These are phyloP conservation scores for Stigmatopora nigra DNA, from an alignment of 2,113 vertebrate species.

Conservation along the genomic window DNA sequence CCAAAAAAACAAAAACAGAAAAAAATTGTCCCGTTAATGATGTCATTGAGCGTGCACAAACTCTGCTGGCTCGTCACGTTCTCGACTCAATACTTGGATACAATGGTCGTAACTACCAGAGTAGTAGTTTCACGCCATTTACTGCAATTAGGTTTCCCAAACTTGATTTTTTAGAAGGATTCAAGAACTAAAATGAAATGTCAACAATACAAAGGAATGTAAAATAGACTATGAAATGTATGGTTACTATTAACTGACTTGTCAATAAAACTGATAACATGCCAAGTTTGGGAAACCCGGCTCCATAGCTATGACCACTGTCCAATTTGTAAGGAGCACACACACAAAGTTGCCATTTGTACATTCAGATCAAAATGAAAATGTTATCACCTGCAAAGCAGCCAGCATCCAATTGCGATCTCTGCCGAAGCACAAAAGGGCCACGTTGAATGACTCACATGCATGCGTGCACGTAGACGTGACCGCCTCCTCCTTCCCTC, in stretches of 20 bases:
- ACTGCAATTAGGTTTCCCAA: background rate
- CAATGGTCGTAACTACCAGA: constrained; percentile 45
- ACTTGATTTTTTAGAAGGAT: background rate
- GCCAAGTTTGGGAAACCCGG: background rate
- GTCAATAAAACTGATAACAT: background rate
- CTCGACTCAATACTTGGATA: constrained; percentile 47
- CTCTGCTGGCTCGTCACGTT: constrained; percentile 40
- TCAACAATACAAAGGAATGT: too few species aligned
- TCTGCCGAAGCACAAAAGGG: constrained; percentile 70
- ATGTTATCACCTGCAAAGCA: constrained; percentile 9
- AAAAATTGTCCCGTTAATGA: constrained; percentile 12
- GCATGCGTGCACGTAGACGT: constrained; percentile 67
- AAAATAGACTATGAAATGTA: too few species aligned
- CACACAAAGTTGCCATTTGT: background rate
- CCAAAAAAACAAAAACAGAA: constrained; percentile 7
- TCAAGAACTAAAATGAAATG: too few species aligned
- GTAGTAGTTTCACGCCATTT: constrained; percentile 21
- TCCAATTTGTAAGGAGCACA: background rate
- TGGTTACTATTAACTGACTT: too few species aligned
- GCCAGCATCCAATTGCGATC: constrained; percentile 16
- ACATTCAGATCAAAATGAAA: background rate
- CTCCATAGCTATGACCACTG: background rate
- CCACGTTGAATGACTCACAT: constrained; percentile 55
- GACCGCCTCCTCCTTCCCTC: constrained; percentile 35
- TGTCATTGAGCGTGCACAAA: constrained; percentile 13